phyloP scores from a whole-genome alignment of 2,113 vertebrate species.

The Neotragus pygmaeus region DNA sequence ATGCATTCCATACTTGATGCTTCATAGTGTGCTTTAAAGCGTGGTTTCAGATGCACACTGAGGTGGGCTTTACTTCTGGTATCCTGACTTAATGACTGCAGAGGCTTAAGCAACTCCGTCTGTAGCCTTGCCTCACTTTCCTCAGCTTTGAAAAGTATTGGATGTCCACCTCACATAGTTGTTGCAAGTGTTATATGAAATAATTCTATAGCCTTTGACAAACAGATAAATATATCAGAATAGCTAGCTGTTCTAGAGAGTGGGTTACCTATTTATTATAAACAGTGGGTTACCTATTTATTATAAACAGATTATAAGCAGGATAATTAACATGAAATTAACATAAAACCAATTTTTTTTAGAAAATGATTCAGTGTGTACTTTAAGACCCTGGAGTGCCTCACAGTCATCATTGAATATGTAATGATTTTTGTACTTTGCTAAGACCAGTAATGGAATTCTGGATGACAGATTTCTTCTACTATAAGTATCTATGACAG shows the following conservation, averaged over 20 bases:
- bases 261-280: neutral
- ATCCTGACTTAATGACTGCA: neutral
- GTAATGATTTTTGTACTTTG: neutral
- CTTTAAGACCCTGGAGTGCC: neutral
- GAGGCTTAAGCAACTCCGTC: neutral
- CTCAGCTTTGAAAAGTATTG: neutral
- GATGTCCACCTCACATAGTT: neutral
- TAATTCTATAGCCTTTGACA: neutral
- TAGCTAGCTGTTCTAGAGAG: neutral
- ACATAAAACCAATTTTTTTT: neutral
- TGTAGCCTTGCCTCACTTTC: neutral
- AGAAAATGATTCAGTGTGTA: neutral
- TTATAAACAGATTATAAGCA: too few species aligned
- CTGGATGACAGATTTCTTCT: neutral
- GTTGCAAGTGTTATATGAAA: neutral
- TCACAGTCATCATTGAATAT: neutral
- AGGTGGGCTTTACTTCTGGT: neutral
- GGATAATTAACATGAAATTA: neutral
- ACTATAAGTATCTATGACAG: neutral
- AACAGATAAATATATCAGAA: neutral
- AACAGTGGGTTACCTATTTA: neutral
- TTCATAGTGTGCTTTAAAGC: neutral
- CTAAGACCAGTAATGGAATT: neutral
- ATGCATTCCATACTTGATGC: neutral
- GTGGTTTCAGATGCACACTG: neutral